A percentile compares a stretch with the other conserved stretches of the same genome.
phyloP scores from a whole-genome alignment of 2,888 invertebrate genomes.

The Tetragonisca angustula region DNA sequence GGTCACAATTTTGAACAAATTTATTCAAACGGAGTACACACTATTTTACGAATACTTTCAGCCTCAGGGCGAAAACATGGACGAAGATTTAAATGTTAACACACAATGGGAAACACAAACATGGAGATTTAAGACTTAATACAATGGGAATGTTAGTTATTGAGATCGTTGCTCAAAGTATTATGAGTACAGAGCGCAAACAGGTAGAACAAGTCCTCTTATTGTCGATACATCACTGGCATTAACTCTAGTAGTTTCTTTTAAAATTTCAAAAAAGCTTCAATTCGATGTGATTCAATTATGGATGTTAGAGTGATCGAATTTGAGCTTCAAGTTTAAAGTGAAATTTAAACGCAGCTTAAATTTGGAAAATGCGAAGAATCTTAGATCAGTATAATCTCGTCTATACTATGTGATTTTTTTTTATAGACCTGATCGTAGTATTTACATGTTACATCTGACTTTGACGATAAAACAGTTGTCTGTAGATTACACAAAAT shows the following conservation, averaged over 20 bases:
- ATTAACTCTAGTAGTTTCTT: constrained; percentile 67
- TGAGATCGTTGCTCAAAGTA: constrained; percentile 61
- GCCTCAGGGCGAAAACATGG: constrained; percentile 32
- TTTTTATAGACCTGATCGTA: constrained; percentile 62
- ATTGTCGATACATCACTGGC: constrained; percentile 57
- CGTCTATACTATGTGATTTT: constrained; percentile 57
- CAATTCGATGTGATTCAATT: constrained; percentile 69
- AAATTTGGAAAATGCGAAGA: constrained; percentile 49
- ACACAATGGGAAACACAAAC: constrained; percentile 41
- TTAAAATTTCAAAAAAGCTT: constrained; percentile 65
- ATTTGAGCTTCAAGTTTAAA: constrained; percentile 66
- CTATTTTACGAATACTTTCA: constrained; percentile 62
- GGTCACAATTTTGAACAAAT: constrained; percentile 50
- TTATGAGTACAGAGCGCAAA: constrained; percentile 58
- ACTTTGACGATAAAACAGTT: constrained; percentile 67
- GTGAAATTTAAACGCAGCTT: constrained; percentile 60
- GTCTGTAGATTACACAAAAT: constrained; percentile 69
- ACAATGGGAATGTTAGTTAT: constrained; percentile 62
- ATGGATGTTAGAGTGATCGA: constrained; percentile 64
- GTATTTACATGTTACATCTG: constrained; percentile 64
- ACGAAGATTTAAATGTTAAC: constrained; percentile 42
- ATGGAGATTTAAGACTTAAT: constrained; percentile 55
- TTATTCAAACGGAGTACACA: constrained; percentile 63
- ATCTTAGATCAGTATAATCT: constrained; percentile 63
- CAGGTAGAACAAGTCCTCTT: constrained; percentile 64